Percentiles rank a stretch among this genome's conserved stretches.
phyloP scores from a whole-genome alignment of 2,797 vertebrate genomes.

The Chromobotia macracanthus region DNA sequence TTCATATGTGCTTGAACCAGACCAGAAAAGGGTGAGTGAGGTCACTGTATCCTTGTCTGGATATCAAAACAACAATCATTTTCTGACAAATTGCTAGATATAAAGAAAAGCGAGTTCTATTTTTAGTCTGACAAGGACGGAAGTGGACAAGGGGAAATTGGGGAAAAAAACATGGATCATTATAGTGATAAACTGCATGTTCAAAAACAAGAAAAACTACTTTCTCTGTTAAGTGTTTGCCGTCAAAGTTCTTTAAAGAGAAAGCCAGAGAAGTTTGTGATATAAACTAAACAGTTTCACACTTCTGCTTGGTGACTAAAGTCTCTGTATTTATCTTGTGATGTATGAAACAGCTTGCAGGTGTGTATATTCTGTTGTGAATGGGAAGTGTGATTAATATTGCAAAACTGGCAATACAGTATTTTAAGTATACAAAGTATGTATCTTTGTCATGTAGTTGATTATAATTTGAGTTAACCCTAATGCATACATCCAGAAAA shows the following conservation, averaged over 20 bases:
- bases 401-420: too few relatives aligned
- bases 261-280: neutral
- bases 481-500: too few relatives aligned
- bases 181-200: constrained; percentile 8
- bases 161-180: neutral
- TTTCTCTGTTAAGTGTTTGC: neutral
- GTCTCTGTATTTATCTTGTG: too few relatives aligned
- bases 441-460: too few relatives aligned
- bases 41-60: constrained; percentile 44
- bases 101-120: constrained; percentile 20
- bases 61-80: constrained; percentile 44
- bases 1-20: constrained; percentile 32
- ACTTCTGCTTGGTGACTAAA: too few relatives aligned
- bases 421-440: too few relatives aligned
- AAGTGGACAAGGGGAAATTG: neutral
- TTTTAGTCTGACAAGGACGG: constrained; percentile 37
- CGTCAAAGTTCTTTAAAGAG: neutral
- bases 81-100: constrained; percentile 31
- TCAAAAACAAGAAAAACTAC: constrained; percentile 16
- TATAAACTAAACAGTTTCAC: neutral
- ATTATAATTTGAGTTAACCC: too few relatives aligned
- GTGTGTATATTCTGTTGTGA: too few relatives aligned
- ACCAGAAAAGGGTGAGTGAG: constrained; percentile 25
- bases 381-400: too few relatives aligned
- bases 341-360: too few relatives aligned